A percentile compares a stretch with the other conserved stretches of the same genome.
These are phyloP conservation scores for Megalopta genalis DNA, from an alignment of 1,140 invertebrate species.

Conservation along the genomic window DNA sequence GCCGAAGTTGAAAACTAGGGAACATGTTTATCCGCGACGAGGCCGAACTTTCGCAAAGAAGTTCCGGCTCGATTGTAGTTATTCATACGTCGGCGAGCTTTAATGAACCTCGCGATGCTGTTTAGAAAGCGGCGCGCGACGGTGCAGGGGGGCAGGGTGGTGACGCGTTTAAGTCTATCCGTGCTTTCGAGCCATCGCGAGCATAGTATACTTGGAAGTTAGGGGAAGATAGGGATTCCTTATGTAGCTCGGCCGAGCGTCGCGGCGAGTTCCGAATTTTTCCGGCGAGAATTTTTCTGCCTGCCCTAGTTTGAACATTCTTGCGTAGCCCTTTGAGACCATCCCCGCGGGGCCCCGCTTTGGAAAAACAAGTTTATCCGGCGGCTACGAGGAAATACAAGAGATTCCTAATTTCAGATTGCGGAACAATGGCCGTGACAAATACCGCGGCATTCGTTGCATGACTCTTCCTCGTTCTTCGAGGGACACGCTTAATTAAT, in stretches of 20 bases:
- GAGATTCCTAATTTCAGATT: not conserved
- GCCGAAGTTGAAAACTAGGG: not conserved
- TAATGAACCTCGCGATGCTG: conserved; percentile 7
- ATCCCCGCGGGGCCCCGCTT: not conserved
- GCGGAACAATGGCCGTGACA: not conserved
- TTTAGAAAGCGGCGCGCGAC: conserved; percentile 18
- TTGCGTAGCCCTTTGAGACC: not conserved
- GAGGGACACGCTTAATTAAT: not conserved
- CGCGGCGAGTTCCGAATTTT: not conserved
- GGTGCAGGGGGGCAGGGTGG: not conserved
- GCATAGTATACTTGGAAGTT: not conserved
- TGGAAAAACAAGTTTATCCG: not conserved
- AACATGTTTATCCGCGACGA: conserved; percentile 15
- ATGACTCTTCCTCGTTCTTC: not conserved
- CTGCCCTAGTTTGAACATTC: conserved; percentile 6
- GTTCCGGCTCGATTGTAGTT: conserved; percentile 22
- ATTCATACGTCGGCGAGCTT: conserved; percentile 26
- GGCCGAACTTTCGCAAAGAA: conserved; percentile 15
- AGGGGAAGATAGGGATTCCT: not conserved
- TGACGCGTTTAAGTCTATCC: not conserved
- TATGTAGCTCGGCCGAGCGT: not conserved
- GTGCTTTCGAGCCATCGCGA: not conserved
- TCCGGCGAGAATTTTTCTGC: not conserved
- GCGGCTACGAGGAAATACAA: no score
- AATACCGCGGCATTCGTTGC: not conserved